Conservation (phyloP, 1,140 invertebrate species). For the Cataglyphis hispanica region DNA sequence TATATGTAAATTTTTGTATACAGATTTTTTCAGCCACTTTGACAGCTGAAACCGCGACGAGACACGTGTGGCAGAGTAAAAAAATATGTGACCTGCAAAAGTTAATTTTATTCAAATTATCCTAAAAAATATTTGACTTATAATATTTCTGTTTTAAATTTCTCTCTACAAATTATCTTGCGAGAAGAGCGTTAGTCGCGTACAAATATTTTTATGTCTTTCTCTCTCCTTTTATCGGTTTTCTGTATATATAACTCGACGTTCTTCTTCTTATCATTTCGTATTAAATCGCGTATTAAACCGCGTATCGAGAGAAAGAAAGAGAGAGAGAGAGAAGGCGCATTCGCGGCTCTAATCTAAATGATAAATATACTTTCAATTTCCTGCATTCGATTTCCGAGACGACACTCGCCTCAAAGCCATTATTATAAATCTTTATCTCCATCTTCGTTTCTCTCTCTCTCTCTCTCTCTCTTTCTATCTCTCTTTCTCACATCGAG, state of each 20-base stretch:
- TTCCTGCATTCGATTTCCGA: background rate
- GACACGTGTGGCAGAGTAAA: no score
- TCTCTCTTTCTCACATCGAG: background rate
- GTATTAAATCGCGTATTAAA: background rate
- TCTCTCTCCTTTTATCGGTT: background rate
- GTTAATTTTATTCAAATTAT: background rate
- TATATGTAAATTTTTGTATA: no score
- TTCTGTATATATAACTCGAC: no score
- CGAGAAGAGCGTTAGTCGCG: background rate
- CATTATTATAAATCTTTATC: background rate
- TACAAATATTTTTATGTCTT: background rate
- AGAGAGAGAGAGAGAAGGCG: no score
- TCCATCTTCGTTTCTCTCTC: no score
- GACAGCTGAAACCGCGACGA: no score
- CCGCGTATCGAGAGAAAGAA: background rate
- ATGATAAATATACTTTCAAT: conserved; percentile 20
- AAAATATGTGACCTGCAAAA: no score
- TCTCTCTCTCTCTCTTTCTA: conserved; percentile 6
- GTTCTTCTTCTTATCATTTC: background rate
- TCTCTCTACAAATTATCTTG: background rate
- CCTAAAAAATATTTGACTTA: background rate
- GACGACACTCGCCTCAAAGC: background rate
- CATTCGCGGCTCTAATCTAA: background rate
- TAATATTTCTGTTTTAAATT: background rate
- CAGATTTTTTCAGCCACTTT: no score